phyloP scores from a whole-genome alignment of 2,797 vertebrate genomes.

The Notolepis coatsorum region DNA sequence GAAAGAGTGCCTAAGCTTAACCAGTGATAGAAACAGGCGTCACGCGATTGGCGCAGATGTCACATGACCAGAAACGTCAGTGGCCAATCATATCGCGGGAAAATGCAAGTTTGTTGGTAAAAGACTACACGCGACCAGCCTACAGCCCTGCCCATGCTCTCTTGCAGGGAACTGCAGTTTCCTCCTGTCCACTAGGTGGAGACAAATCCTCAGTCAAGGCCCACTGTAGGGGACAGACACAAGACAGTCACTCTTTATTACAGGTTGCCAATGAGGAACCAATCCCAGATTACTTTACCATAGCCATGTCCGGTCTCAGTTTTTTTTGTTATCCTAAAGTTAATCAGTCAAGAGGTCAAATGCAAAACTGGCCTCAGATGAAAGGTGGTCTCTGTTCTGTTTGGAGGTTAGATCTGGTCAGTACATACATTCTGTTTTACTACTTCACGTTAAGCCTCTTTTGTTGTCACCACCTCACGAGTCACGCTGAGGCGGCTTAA shows the following conservation, averaged over 20 bases:
- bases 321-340: constrained; percentile 22
- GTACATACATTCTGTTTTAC: constrained; percentile 19
- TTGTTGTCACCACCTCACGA: constrained; percentile 21
- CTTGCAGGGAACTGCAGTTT: constrained; percentile 21
- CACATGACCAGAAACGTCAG: too few relatives aligned
- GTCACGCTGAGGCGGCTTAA: constrained; percentile 18
- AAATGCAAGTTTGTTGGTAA: too few relatives aligned
- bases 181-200: constrained; percentile 63
- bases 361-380: constrained; percentile 15
- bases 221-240: constrained; percentile 14
- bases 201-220: constrained; percentile 59
- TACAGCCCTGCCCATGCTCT: too few relatives aligned
- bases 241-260: constrained; percentile 6
- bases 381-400: background rate
- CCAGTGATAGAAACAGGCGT: too few relatives aligned
- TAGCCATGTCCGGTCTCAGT: constrained; percentile 13
- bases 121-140: too few relatives aligned
- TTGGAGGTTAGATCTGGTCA: constrained; percentile 20
- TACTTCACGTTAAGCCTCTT: constrained; percentile 1
- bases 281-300: constrained; percentile 1
- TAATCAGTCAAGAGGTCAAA: constrained; percentile 5
- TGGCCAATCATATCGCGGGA: too few relatives aligned
- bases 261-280: constrained; percentile 12
- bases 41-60: too few relatives aligned
- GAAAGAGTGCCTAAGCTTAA: too few relatives aligned